These are phyloP conservation scores for Podiceps cristatus DNA, from an alignment of 2,113 vertebrate genomes.

Conservation along the genomic window DNA sequence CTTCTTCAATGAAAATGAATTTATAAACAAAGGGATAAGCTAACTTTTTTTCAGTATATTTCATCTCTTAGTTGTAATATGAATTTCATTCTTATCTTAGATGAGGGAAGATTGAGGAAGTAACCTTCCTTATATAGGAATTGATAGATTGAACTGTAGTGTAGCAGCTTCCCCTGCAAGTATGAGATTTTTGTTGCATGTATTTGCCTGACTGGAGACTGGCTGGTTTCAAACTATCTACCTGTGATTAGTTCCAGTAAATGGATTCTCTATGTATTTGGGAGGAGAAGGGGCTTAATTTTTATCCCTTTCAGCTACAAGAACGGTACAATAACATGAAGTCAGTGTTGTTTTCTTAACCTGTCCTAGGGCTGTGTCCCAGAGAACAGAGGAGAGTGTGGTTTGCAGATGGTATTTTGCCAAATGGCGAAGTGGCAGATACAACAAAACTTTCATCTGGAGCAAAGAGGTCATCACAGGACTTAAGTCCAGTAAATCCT, in stretches of 20 bases:
- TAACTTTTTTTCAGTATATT: background rate
- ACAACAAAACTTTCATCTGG: conserved; percentile 83
- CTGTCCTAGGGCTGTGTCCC: conserved; percentile 78
- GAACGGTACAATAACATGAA: background rate
- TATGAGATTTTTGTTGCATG: background rate
- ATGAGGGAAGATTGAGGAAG: background rate
- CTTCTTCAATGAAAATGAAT: background rate
- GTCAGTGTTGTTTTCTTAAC: conserved; percentile 6
- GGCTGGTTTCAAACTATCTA: background rate
- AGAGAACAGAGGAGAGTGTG: conserved; percentile 92
- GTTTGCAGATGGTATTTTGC: conserved; percentile 95
- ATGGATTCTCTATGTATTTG: background rate
- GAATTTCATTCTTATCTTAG: rapidly evolving
- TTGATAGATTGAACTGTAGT: background rate
- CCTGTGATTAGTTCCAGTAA: background rate
- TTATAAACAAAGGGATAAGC: background rate
- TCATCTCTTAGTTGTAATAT: background rate
- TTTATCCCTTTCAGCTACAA: background rate
- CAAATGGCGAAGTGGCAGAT: conserved; percentile 93
- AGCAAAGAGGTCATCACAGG: conserved; percentile 79
- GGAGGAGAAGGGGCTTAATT: background rate
- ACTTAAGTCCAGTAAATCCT: conserved; percentile 67
- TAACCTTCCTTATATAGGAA: background rate
- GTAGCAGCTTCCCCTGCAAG: background rate
- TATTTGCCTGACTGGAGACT: background rate